Evolutionary conservation across 2,113 vertebrate species (phyloP), one percentile per base, ranked within the genome.

Genomic region (Pygoscelis antarcticus): DNA sequence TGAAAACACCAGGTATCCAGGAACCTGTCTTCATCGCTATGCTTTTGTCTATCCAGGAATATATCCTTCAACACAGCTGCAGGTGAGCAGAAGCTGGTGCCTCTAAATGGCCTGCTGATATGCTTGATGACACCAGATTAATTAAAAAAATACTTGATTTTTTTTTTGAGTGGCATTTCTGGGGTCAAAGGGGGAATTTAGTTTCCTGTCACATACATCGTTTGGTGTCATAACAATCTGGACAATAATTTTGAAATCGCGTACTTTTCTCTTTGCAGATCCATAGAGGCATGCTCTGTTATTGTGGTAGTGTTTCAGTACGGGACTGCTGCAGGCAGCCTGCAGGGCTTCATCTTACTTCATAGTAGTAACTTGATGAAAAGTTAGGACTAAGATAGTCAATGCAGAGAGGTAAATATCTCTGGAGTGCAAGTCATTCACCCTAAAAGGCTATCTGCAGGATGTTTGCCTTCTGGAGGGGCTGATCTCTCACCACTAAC

Each of bases 361-460:
- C 2, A 0, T 12, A 64, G 65, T 2, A 84, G 26, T 9, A 82
- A 30, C 40, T 34, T 1, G 0, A 49, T 46, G 36, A 93, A 83
- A 83, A 88, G 54, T 80, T 69, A 83, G 57, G 36, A 44, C 65
- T 51, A 70, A 82, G 34, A 57, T 5, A 87, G 55, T 55, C 52
- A 64, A 10, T 42, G 51, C 29, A 77, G 46, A 84, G 51, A 77
- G 25, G 51, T 61, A 89, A 84, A 36, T 72, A 55, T 16, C 57
- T 72, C 38, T 64, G 30, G 23, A 94, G 52, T n/a, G 65, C 44
- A 78, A 84, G 81, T 20, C 81, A 69, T 46, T 90, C 57, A 36
- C 84, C 58, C 84, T 80, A 95, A 85, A 95, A 96, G 85, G 90
- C 82, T 94, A 83, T 91, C 87, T 87, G 38, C 49, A 86, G 74